Conservation (phyloP, 2,888 invertebrate species). For the Philereme vetulata region DNA sequence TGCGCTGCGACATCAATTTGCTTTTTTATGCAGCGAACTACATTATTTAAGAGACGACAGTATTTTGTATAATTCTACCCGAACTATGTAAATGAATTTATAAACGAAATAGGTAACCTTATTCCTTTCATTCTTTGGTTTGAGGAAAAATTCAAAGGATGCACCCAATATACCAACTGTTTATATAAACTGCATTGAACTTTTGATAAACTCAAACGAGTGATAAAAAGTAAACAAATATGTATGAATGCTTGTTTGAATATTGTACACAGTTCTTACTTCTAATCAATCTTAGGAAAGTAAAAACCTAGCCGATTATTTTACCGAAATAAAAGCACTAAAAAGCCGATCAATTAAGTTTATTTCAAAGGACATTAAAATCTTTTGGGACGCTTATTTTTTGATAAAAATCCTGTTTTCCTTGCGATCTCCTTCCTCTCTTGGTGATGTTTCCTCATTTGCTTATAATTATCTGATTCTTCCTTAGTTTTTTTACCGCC, state of each 20-base stretch:
- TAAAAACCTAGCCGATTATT: neutral
- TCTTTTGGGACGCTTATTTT: constrained; percentile 61
- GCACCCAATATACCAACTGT: constrained; percentile 8
- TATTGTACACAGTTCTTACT: no score
- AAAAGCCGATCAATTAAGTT: neutral
- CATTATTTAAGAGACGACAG: neutral
- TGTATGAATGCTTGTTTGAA: neutral
- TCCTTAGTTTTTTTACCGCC: constrained; percentile 74
- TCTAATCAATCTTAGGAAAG: no score
- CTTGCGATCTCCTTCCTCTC: constrained; percentile 87
- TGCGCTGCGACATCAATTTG: constrained; percentile 20
- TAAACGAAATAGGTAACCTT: no score
- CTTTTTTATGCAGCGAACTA: neutral
- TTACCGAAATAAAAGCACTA: neutral
- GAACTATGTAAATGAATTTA: no score
- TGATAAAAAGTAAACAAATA: constrained; percentile 9
- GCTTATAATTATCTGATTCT: constrained; percentile 81
- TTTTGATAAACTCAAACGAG: constrained; percentile 18
- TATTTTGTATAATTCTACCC: no score
- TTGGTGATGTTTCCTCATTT: constrained; percentile 86
- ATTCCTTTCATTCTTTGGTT: neutral
- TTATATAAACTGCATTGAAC: constrained; percentile 24
- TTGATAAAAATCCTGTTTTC: constrained; percentile 69
- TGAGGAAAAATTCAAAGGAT: neutral
- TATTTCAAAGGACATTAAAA: constrained; percentile 36